Base-by-base conservation (phyloP, 2,888 invertebrate genomes). In the Leucania comma region DNA sequence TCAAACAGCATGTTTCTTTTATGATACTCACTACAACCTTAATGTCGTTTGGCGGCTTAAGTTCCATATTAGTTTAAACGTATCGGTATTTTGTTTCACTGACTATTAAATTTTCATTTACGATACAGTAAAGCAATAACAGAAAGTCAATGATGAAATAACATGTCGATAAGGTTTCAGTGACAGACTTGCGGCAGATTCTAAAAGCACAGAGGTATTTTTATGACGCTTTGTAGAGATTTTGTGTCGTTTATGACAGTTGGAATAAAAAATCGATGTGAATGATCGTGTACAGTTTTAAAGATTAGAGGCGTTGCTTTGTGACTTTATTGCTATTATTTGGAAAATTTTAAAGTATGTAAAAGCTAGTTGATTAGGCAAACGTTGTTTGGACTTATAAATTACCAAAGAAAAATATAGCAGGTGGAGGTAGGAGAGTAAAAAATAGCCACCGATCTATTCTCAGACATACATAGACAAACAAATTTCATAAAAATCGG, bases 31-130 rank as follows among this genome's bases (percentile, higher is more conserved):
- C 32, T 29, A 35, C 50, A 67, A 70, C 70, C 68, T 82, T 77
- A 78, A 86, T 74, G 68, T 58, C 38, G 65, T 80, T 85, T 80
- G 67, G 74, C 67, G 65, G 73, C 65, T 73, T 54, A 69, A 65
- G 71, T 75, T 74, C 80, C 73, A 82, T 76, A 84, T 81, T 82
- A 84, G 75, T 77, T 84, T 77, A 81, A 81, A 76, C 24, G 69
- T 62, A 59, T 38, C 48, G 61, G 75, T 78, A 54, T 85, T 84
- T 81, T 69, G 85, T 85, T 85, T 79, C 85, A 84, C 60, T 32
- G 74, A 17, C 80, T 78, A 86, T 85, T 79, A 85, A 85, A 84
- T 77, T 85, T 86, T 85, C 86, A 86, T 85, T 84, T 86, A 86
- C 85, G 85, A 84, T 80, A 84, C 60, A 64, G 68, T 29, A 62